Evolutionary conservation across 1,140 invertebrate species (phyloP), one percentile per base, ranked within the genome.

Genomic region (Anastrepha ludens): DNA sequence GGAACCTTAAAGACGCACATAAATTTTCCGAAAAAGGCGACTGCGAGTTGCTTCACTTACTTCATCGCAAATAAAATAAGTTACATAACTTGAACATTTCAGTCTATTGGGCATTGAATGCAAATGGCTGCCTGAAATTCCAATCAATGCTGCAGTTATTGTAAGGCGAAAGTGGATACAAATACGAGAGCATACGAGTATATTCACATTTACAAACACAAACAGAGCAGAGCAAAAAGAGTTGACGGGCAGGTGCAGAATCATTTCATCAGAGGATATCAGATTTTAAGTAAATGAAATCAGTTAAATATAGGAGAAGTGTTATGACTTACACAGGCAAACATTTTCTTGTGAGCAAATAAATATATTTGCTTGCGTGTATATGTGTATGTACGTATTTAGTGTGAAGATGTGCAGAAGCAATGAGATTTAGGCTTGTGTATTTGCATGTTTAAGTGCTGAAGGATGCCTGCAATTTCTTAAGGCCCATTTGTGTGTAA

Each of bases 91-190:
- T 62, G 2, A 62, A 62, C 15, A 9, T 62, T 4, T 13, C 60
- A 62, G 60, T 62, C 60, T 62, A n/a, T 8, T 62, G 60, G 15
- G 4, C 15, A 62, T 62, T 62, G 3, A 62, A 62, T 62, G 60
- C 9, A 17, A 62, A 17, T 13, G n/a, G 9, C 13, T 4, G 60
- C n/a, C 13, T 62, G 60, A 13, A 15, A 62, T 62, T 62, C n/a
- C 60, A 62, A 62, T 62, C 60, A 62, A 62, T 62, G 60, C 15
- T 62, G 13, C 60, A 62, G 60, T 62, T 62, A 62, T 62, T 62
- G 15, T 13, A 62, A 6, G 13, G n/a, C 60, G 15, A 62, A 62
- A 17, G n/a, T 62, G 8, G 60, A 15, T 62, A 62, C 15, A 62
- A 62, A 62, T 4, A 62, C 60, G 15, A 62, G 15, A 17, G 60